Base-by-base conservation (phyloP, 2,113 vertebrate genomes). In the Collichthys lucidus region DNA sequence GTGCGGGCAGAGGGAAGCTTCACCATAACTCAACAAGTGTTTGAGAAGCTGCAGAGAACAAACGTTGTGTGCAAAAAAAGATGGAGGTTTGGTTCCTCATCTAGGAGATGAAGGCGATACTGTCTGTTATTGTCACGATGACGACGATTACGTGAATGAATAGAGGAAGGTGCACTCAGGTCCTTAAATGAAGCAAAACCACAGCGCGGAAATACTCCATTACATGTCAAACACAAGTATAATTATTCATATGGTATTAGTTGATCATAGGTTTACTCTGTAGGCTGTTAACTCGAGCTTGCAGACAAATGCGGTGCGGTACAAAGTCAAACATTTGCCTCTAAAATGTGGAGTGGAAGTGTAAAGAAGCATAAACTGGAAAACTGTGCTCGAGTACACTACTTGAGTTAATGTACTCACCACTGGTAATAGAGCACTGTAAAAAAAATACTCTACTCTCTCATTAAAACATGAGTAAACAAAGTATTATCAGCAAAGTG, bases 1-100 rank as follows among this genome's bases (percentile, higher is more conserved):
- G 35, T 40, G 35, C 1, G 35, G 35, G 35, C 9, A 40, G n/a
- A n/a, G n/a, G n/a, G n/a, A n/a, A n/a, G 42, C 35, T 31, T 2
- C 20, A 40, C 47, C 26, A 59, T 80, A 85, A 91, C 69, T 76
- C 68, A 74, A 53, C 47, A 57, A 86, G 64, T 72, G 44, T 12
- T 65, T 67, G 60, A 69, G 63, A 61, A 75, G 74, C 59, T 72
- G 67, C 68, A 50, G 77, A 29, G 0, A 11, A 68, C 5, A 50
- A 29, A 77, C 11, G 16, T 4, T 40, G 12, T 2, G 15, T 47
- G 44, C 50, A 61, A 29, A 68, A 29, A 68, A 64, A 71, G 4
- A 46, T n/a, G 35, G 42, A 87, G 29, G 53, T 56, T 71, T 52
- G n/a, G 22, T 47, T 77, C 81, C 84, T 62, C 61, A 46, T 79